Evolutionary conservation across 2,113 vertebrate genomes (phyloP).

Genomic region (Laterallus jamaicensis): DNA sequence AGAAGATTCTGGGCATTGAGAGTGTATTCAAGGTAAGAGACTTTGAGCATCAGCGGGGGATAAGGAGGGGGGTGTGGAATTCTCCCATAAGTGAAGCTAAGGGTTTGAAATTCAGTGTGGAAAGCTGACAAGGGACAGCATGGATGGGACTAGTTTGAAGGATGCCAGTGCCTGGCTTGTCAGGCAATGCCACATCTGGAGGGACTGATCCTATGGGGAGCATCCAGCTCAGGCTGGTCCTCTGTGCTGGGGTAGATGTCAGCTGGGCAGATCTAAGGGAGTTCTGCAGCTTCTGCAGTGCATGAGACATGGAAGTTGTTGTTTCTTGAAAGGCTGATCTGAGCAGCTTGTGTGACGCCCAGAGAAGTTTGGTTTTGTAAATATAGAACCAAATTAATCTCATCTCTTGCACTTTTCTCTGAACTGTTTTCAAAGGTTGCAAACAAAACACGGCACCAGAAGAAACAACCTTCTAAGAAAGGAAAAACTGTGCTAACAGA

Average conservation of each 20-base stretch:
- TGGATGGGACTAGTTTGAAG: background rate
- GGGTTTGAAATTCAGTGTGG: background rate
- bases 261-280: background rate
- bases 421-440: background rate
- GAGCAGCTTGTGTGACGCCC: background rate
- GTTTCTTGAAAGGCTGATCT: background rate
- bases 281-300: background rate
- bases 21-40: slow-evolving; percentile 47
- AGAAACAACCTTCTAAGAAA: slow-evolving; percentile 3
- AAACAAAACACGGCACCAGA: slow-evolving; percentile 44
- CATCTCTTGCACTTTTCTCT: background rate
- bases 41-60: background rate
- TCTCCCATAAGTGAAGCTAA: background rate
- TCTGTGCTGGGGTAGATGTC: background rate
- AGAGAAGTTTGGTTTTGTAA: background rate
- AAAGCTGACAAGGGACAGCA: background rate
- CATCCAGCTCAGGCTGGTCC: background rate
- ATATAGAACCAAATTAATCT: background rate
- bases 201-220: rapidly evolving
- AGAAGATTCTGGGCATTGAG: slow-evolving; percentile 71
- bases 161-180: background rate
- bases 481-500: slow-evolving; percentile 9
- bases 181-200: background rate
- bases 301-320: background rate
- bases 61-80: too few species aligned